A percentile compares a stretch with the other conserved stretches of the same genome.
Evolutionary conservation across 2,113 vertebrate genomes (phyloP).

Genomic region (Eulemur rufifrons): DNA sequence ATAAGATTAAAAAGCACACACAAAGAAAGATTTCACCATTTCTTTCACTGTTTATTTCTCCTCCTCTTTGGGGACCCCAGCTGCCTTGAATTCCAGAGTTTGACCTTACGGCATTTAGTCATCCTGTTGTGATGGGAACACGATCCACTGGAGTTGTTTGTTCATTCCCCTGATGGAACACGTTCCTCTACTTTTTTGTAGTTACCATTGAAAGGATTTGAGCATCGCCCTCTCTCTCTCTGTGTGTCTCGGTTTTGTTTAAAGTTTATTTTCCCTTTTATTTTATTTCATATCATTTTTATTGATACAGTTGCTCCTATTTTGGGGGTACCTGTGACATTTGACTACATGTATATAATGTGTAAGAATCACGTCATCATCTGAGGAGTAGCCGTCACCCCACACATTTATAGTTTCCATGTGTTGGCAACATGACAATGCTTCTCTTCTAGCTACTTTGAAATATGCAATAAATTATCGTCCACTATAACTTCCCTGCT

Average conservation of each 20-base stretch:
- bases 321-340: neutral
- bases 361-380: neutral
- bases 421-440: neutral
- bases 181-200: neutral
- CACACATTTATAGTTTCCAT: neutral
- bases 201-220: neutral
- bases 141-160: rapidly evolving
- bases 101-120: neutral
- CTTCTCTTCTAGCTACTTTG: neutral
- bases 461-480: neutral
- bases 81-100: neutral
- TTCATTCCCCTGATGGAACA: too few species aligned
- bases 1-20: neutral
- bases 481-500: neutral
- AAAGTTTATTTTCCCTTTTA: neutral
- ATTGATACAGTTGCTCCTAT: neutral
- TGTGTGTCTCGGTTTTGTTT: neutral
- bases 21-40: neutral
- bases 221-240: neutral
- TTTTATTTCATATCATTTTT: too few species aligned
- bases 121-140: neutral
- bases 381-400: neutral
- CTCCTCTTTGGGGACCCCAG: neutral
- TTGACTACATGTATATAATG: neutral
- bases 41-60: neutral